A percentile compares a stretch with the other conserved stretches of the same genome.
These are phyloP conservation scores for Uria aalge DNA, from an alignment of 2,113 vertebrate species.

Conservation along the genomic window DNA sequence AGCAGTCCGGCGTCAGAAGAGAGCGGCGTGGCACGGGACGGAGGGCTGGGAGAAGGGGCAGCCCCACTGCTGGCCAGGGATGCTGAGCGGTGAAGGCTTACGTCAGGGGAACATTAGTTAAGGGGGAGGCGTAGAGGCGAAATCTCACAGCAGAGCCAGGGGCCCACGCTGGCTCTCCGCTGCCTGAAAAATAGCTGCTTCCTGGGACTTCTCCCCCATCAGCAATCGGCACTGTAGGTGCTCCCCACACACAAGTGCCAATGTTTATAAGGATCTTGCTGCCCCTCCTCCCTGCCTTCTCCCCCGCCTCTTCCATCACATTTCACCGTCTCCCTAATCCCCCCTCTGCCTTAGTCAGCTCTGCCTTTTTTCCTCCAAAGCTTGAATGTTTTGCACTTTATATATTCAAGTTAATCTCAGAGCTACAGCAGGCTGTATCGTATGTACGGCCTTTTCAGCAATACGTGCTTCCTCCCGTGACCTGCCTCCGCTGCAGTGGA, in stretches of 20 bases:
- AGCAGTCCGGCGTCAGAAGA: background rate
- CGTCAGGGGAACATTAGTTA: accelerated
- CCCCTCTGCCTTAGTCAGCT: slow-evolving; percentile 34
- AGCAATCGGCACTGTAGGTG: background rate
- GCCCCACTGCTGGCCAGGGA: background rate
- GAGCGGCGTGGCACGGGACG: accelerated
- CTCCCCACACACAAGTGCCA: slow-evolving; percentile 44
- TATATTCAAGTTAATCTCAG: background rate
- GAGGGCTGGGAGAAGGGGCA: background rate
- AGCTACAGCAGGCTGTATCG: background rate
- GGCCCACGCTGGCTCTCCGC: background rate
- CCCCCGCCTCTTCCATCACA: background rate
- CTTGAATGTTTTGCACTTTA: slow-evolving; percentile 28
- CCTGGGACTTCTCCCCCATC: background rate
- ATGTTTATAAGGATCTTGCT: background rate
- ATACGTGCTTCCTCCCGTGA: background rate
- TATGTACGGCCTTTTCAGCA: background rate
- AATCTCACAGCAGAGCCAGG: background rate
- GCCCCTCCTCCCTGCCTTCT: background rate
- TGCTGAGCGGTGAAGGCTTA: background rate
- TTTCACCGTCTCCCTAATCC: background rate
- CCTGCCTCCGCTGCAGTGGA: background rate
- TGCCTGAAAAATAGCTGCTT: background rate
- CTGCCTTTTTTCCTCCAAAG: slow-evolving; percentile 19
- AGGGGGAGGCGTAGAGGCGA: background rate